Base-by-base conservation (phyloP, 2,797 vertebrate genomes). In the Parotocinclus haroldoi region DNA sequence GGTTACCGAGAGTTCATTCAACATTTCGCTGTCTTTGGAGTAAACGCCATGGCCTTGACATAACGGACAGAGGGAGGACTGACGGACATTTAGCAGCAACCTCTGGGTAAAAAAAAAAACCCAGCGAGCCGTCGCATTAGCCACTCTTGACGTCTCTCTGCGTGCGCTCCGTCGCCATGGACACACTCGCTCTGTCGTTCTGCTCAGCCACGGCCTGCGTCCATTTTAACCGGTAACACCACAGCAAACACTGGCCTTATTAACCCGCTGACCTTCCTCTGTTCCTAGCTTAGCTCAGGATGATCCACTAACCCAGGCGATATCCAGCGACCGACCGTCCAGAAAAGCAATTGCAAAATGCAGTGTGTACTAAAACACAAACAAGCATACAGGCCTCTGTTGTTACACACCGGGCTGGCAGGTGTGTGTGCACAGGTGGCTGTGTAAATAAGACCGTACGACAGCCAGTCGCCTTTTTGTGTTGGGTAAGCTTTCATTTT, bases 101-200 rank as follows among this genome's bases (percentile, higher is more conserved):
- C 16, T 50, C 55, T 19, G 50, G 79, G 79, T 78, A 69, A 72
- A 76, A 73, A 70, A 68, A 66, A 79, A 80, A 72, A 74, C 37
- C 60, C 73, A 78, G 72, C 17, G 58, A 79, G 80, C 58, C 27
- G 27, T 82, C 76, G 73, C 55, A 58, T 78, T 76, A 75, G 56
- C 70, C 74, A 57, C 67, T 60, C 76, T n/a, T 69, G 67, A 46
- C 17, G 53, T 58, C 67, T 69, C 78, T 65, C 68, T 71, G 36
- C n/a, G 73, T 53, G 67, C 73, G 77, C 73, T 37, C 79, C 46
- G 74, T 82, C 82, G 76, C 85, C 81, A 81, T 73, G 81, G 80
- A 80, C 82, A 82, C 83, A 76, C 76, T 73, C 71, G 70, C 82
- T 84, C 83, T 80, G 71, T 80, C 76, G 75, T 76, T 81, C 74